Percentiles rank a stretch among this genome's conserved stretches.
phyloP scores from a whole-genome alignment of 2,888 invertebrate species.

The Drosophila melanocephala region DNA sequence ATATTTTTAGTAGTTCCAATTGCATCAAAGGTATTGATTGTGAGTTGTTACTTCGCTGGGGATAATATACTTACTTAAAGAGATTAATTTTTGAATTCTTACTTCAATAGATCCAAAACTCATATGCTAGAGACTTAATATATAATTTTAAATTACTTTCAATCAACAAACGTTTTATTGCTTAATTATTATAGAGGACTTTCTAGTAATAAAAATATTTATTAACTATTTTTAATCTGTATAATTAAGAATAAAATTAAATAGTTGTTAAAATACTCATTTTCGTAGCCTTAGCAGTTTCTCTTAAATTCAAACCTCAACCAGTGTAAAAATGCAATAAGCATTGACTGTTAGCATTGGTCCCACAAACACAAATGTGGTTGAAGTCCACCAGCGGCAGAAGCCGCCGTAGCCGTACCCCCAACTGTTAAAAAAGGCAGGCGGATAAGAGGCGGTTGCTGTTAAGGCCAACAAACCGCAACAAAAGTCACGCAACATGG shows the following conservation, averaged over 20 bases:
- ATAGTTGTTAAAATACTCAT: not conserved
- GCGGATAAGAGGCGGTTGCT: constrained; percentile 17
- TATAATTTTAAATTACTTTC: not conserved
- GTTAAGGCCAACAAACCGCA: constrained; percentile 70
- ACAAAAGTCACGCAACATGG: constrained; percentile 75
- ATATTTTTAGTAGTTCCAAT: not conserved
- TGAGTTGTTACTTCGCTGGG: not conserved
- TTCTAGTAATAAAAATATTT: not conserved
- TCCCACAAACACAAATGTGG: not conserved
- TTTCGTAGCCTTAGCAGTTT: not conserved
- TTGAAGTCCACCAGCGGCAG: not conserved
- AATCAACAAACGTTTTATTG: not conserved
- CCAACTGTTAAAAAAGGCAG: constrained; percentile 8
- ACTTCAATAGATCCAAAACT: not conserved
- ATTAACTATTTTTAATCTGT: not conserved
- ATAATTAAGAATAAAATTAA: not conserved
- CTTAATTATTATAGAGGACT: not conserved
- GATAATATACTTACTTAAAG: not conserved
- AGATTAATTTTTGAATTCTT: not conserved
- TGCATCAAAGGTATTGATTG: not conserved
- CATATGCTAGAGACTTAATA: no score
- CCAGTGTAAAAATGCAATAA: not conserved
- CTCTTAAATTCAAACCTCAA: not conserved
- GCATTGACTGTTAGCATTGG: constrained; percentile 4
- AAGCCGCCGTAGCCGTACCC: not conserved